Conservation (phyloP, 2,113 vertebrate species). For the Pipa parva region DNA sequence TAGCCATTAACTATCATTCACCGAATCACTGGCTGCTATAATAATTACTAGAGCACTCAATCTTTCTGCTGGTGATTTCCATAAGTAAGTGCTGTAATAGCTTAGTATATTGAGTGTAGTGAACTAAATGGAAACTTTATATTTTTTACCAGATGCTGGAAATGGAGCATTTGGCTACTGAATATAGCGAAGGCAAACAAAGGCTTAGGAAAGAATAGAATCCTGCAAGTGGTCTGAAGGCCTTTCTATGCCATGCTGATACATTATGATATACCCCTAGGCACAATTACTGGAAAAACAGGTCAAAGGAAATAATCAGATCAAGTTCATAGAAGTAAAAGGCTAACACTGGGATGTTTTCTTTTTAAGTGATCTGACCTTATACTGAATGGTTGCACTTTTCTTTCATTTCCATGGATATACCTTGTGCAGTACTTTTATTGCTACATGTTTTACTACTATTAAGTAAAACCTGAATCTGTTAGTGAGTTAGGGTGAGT, state of each 20-base stretch:
- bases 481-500: too few species aligned
- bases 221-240: slow-evolving; percentile 1
- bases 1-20: slow-evolving; percentile 29
- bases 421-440: too few species aligned
- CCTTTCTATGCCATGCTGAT: slow-evolving; percentile 1
- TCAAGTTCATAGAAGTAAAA: neutral
- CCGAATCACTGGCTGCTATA: slow-evolving; percentile 28
- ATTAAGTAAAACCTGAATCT: too few species aligned
- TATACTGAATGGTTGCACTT: too few species aligned
- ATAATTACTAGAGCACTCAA: slow-evolving; percentile 16
- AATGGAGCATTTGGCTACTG: slow-evolving; percentile 36
- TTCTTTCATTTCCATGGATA: too few species aligned
- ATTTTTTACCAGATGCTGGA: slow-evolving; percentile 8
- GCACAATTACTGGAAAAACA: slow-evolving; percentile 19
- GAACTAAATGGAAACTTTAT: slow-evolving; percentile 1
- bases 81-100: slow-evolving; percentile 18
- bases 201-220: slow-evolving; percentile 2
- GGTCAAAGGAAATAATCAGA: slow-evolving; percentile 26
- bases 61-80: slow-evolving; percentile 19
- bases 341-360: slow-evolving; percentile 1
- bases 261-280: slow-evolving; percentile 6
- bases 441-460: too few species aligned
- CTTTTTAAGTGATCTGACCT: neutral
- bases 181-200: slow-evolving; percentile 36
- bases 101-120: slow-evolving; percentile 14